phyloP scores from a whole-genome alignment of 2,113 vertebrate genomes.

The Leucoraja erinaceus region DNA sequence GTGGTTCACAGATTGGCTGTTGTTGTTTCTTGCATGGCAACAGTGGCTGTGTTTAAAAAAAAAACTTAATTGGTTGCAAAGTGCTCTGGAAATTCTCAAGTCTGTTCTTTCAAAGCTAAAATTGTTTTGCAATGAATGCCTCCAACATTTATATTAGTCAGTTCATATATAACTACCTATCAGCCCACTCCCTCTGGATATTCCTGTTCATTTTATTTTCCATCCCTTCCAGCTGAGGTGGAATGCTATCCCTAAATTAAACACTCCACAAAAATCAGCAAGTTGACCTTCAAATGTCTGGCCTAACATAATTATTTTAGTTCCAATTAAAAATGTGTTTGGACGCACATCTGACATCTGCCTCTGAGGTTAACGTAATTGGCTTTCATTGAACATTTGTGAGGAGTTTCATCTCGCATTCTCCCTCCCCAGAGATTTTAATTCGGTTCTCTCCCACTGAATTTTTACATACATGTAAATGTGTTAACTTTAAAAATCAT shows the following conservation, averaged over 20 bases:
- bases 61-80: too few species aligned
- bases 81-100: too few species aligned
- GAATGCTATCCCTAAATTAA: neutral
- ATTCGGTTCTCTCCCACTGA: conserved; percentile 8
- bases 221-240: neutral
- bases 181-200: neutral
- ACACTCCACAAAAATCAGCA: neutral
- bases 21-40: too few species aligned
- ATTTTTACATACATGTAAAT: neutral
- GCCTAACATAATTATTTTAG: conserved; percentile 24
- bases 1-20: too few species aligned
- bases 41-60: too few species aligned
- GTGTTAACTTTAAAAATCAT: neutral
- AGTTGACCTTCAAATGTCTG: conserved; percentile 24
- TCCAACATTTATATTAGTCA: too few species aligned
- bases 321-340: conserved; percentile 28
- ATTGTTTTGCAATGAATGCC: neutral
- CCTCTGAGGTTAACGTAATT: conserved; percentile 26
- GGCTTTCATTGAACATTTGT: conserved; percentile 32
- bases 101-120: neutral
- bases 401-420: conserved; percentile 16
- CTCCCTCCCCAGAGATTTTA: neutral
- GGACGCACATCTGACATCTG: conserved; percentile 34
- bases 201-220: neutral
- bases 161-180: neutral